Evolutionary conservation across 2,888 invertebrate species (phyloP), one percentile per base, ranked within the genome.

Genomic region (Pomacea canaliculata): DNA sequence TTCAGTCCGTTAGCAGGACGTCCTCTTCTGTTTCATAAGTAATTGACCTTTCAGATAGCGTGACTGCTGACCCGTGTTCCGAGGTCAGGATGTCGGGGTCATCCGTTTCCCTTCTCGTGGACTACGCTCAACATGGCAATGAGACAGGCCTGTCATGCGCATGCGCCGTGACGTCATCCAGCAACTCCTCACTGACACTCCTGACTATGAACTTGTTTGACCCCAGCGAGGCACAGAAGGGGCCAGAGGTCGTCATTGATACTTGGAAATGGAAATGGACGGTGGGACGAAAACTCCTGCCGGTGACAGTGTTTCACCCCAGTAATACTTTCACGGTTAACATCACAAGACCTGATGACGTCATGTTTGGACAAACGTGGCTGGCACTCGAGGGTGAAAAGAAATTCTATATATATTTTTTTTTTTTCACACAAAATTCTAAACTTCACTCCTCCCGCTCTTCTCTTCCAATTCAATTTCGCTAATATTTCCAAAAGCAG

Each of bases 61-160:
- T 56, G 7, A 7, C 51, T 56, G 51, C 48, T 9, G 27, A 71
- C 27, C 71, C 71, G 48, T 71, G 71, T 51, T 71, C 71, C 12
- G 63, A 71, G 49, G 48, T 65, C 65, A 27, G 48, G n/a, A 48
- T 13, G 23, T 7, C 27, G 23, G 18, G 37, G 7, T 12, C 9
- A 49, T 65, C 23, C n/a, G n/a, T 60, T 8, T 51, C 71, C 3
- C 23, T 71, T 13, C 63, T 71, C 12, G 23, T 71, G 49, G 60
- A 71, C 71, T 71, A 71, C 49, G 48, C 65, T 16, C 71, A 23
- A 16, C 71, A 71, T 27, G 18, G 49, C 5, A 51, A 49, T 3
- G 63, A 37, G 13, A 23, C 49, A 19, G 49, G 63, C 65, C 18
- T 71, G 63, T 51, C 51, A 19, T 71, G 71, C n/a, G 63, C 63